Evolutionary conservation across 2,888 invertebrate species (phyloP).

Genomic region (Willowsia nigromaculata): DNA sequence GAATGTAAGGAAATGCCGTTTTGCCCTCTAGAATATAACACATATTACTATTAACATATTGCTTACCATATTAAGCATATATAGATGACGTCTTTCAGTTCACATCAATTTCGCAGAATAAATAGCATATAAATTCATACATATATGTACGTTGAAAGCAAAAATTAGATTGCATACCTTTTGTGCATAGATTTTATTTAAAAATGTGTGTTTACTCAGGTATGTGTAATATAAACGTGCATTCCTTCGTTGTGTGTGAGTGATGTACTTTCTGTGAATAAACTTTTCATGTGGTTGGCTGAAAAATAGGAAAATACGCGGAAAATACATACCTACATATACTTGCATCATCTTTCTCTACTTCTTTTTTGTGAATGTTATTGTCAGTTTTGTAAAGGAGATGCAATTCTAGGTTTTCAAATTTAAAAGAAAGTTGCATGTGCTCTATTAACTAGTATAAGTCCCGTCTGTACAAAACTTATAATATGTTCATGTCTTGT

Average conservation of each 20-base stretch:
- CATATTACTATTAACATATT: no score
- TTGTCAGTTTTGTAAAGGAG: no score
- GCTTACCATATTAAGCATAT: no score
- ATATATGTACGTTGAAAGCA: slow-evolving; percentile 8
- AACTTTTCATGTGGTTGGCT: slow-evolving; percentile 33
- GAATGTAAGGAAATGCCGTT: background rate
- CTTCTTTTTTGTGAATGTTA: no score
- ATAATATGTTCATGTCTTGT: slow-evolving; percentile 36
- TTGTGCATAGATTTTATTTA: background rate
- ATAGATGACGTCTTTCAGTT: no score
- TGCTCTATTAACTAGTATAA: no score
- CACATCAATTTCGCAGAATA: no score
- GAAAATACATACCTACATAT: no score
- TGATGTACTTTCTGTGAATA: background rate
- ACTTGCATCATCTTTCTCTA: no score
- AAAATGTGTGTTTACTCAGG: background rate
- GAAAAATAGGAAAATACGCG: background rate
- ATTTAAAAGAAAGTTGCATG: no score
- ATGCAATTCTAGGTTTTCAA: background rate
- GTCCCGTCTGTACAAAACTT: no score
- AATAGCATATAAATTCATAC: no score
- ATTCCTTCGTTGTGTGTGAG: background rate
- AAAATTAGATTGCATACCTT: slow-evolving; percentile 38
- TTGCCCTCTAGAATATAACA: background rate
- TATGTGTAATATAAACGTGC: background rate